Conservation (phyloP, 2,113 vertebrate genomes). For the Progne subis region DNA sequence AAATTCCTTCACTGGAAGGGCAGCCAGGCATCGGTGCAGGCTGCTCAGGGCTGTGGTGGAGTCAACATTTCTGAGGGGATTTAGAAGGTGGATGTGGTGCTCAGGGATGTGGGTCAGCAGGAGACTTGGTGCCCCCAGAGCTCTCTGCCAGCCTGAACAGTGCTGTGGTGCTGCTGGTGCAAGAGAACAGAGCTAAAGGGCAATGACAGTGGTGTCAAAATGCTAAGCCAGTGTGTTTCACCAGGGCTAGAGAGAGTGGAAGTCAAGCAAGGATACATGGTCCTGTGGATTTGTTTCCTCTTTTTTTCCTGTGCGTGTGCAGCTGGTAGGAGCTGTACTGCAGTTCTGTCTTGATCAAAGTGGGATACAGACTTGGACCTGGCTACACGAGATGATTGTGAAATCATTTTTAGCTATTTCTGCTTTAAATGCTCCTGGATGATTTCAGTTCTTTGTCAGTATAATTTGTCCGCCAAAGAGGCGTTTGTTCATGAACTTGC, state of each 20-base stretch:
- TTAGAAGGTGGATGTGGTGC: neutral
- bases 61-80: neutral
- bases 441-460: neutral
- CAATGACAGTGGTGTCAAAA: accelerated
- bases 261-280: neutral
- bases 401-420: neutral
- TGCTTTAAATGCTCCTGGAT: neutral
- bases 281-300: neutral
- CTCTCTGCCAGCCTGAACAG: neutral
- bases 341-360: neutral
- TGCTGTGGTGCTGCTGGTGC: neutral
- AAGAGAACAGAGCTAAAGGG: neutral
- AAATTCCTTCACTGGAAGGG: accelerated
- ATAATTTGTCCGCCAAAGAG: neutral
- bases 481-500: neutral
- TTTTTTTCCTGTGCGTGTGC: accelerated
- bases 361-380: neutral
- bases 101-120: accelerated
- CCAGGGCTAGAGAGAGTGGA: neutral
- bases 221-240: neutral
- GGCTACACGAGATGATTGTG: neutral
- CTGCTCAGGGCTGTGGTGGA: neutral
- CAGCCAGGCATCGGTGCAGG: accelerated
- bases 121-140: neutral
- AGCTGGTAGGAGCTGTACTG: neutral